phyloP scores from a whole-genome alignment of 2,888 invertebrate genomes.

The Habrosyne pyritoides region DNA sequence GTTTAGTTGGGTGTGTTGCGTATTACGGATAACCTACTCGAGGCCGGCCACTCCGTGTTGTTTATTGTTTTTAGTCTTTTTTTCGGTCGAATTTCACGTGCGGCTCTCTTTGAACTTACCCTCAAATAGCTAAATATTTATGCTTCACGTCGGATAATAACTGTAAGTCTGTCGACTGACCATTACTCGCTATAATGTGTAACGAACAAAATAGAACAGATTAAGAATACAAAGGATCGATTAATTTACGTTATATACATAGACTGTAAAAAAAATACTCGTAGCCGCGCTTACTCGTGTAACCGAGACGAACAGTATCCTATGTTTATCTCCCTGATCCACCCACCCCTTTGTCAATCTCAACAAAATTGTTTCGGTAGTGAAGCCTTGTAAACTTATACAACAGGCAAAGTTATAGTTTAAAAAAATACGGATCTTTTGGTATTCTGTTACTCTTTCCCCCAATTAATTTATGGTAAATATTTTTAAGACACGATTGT shows the following conservation, averaged over 20 bases:
- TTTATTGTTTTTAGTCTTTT: conserved; percentile 63
- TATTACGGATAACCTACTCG: conserved; percentile 38
- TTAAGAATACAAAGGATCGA: conserved; percentile 40
- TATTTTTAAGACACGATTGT: no score
- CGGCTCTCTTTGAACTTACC: conserved; percentile 69
- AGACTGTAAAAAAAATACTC: no score
- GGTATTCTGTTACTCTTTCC: no score
- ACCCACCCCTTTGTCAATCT: no score
- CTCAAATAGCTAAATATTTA: conserved; percentile 69
- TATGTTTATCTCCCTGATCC: no score
- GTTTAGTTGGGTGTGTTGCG: conserved; percentile 26
- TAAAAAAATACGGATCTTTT: no score
- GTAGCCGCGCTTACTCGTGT: no score
- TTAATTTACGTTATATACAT: conserved; percentile 19
- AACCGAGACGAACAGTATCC: no score
- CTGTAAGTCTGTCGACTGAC: conserved; percentile 69
- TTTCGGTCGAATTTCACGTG: conserved; percentile 57
- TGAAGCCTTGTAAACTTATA: no score
- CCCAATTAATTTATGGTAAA: no score
- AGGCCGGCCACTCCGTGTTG: conserved; percentile 55
- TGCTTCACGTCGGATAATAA: conserved; percentile 65
- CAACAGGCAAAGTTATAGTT: no score
- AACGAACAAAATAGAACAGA: conserved; percentile 67
- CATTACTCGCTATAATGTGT: conserved; percentile 66
- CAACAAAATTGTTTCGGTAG: no score